Conservation (phyloP, 1,140 invertebrate species). For the Anastrepha ludens region DNA sequence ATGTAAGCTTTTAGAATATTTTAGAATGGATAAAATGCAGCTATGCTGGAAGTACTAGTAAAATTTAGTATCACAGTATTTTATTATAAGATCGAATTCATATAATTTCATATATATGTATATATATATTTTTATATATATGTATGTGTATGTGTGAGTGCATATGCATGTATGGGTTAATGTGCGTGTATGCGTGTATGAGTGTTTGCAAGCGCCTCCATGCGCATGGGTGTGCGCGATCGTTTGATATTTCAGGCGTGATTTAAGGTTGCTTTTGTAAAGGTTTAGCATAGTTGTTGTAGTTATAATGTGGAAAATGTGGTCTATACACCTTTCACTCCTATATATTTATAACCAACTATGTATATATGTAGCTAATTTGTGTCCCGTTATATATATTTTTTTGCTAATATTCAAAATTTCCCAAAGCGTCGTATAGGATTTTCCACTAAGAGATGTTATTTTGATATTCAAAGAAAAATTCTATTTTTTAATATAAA, state of each 20-base stretch:
- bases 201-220: neutral
- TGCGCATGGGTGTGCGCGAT: neutral
- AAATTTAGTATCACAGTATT: conserved; percentile 75
- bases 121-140: conserved; percentile 33
- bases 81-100: conserved; percentile 73
- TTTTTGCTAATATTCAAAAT: no score
- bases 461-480: no score
- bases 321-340: no score
- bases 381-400: no score
- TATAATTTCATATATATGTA: conserved; percentile 56
- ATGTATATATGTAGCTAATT: no score
- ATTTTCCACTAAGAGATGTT: no score
- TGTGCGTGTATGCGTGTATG: neutral
- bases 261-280: no score
- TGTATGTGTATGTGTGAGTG: conserved; percentile 11
- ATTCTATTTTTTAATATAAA: no score
- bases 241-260: no score
- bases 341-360: no score
- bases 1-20: conserved; percentile 69
- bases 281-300: neutral
- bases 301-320: no score
- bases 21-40: conserved; percentile 75
- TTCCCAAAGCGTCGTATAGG: no score
- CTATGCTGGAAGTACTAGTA: conserved; percentile 75
- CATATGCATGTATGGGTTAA: neutral